phyloP scores from a whole-genome alignment of 2,797 vertebrate species.

The Pseudochirops corinnae region DNA sequence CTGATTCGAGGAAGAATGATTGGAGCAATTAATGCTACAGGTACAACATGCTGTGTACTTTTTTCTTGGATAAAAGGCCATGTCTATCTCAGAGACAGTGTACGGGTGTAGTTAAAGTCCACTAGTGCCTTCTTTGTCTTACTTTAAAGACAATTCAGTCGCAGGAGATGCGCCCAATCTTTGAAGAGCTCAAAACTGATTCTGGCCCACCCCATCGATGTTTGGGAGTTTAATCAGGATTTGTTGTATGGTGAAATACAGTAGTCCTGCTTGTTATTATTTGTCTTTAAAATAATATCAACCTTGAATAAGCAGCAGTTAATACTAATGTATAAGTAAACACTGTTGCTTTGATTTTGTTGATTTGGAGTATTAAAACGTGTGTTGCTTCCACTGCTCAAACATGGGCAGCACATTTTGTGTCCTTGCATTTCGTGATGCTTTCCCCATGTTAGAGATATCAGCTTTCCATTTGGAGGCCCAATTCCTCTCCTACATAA shows the following conservation, averaged over 20 bases:
- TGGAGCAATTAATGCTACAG: conserved; percentile 92
- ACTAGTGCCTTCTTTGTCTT: neutral
- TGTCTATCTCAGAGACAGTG: neutral
- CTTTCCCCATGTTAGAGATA: neutral
- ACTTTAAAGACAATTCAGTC: neutral
- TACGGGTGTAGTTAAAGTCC: neutral
- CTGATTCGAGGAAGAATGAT: conserved; percentile 94
- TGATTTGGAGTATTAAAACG: neutral
- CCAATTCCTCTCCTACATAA: neutral
- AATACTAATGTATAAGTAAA: neutral
- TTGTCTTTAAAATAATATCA: neutral
- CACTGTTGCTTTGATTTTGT: neutral
- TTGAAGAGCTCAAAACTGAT: neutral
- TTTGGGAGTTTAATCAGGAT: neutral
- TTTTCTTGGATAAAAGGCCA: neutral
- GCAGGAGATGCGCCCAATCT: neutral
- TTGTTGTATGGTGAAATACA: neutral
- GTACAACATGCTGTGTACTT: conserved; percentile 78
- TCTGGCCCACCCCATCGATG: neutral
- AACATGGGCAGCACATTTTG: neutral
- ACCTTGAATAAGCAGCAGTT: neutral
- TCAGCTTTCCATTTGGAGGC: neutral
- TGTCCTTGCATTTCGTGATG: neutral
- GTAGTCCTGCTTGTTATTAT: neutral
- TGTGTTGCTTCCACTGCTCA: neutral